A percentile compares a stretch with the other conserved stretches of the same genome.
These are phyloP conservation scores for Tachina lurida DNA, from an alignment of 2,888 invertebrate genomes.

Conservation along the genomic window DNA sequence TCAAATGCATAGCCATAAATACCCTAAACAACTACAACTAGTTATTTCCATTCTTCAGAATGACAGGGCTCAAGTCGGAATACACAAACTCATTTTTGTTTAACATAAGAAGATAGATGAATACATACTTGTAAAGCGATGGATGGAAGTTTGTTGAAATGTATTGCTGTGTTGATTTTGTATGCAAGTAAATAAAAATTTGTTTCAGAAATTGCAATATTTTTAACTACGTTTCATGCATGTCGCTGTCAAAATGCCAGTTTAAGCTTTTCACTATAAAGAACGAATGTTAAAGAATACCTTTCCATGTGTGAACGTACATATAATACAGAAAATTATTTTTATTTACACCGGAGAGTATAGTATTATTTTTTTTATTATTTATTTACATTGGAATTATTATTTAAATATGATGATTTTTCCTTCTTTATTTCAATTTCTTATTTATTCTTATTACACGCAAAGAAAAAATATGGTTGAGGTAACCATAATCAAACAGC, in stretches of 20 bases:
- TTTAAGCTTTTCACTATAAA: conserved; percentile 71
- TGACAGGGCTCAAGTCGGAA: neutral
- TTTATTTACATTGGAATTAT: neutral
- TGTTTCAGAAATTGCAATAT: conserved; percentile 42
- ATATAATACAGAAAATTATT: neutral
- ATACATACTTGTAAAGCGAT: neutral
- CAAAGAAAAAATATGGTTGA: no score
- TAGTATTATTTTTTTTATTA: neutral
- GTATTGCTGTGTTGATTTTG: conserved; percentile 2
- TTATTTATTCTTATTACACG: no score
- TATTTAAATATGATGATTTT: no score
- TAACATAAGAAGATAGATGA: neutral
- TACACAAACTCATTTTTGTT: neutral
- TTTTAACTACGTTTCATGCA: conserved; percentile 54
- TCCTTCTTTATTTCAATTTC: no score
- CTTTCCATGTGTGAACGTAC: neutral
- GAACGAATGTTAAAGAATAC: neutral
- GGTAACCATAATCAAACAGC: no score
- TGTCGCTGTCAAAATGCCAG: conserved; percentile 78
- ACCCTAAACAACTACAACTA: no score
- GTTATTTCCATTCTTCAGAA: neutral
- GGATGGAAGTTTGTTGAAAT: neutral
- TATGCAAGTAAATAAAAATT: neutral
- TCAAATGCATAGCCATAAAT: no score
- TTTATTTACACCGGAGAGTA: neutral